Evolutionary conservation across 2,797 vertebrate species (phyloP).

Genomic region (Graptemys geographica): DNA sequence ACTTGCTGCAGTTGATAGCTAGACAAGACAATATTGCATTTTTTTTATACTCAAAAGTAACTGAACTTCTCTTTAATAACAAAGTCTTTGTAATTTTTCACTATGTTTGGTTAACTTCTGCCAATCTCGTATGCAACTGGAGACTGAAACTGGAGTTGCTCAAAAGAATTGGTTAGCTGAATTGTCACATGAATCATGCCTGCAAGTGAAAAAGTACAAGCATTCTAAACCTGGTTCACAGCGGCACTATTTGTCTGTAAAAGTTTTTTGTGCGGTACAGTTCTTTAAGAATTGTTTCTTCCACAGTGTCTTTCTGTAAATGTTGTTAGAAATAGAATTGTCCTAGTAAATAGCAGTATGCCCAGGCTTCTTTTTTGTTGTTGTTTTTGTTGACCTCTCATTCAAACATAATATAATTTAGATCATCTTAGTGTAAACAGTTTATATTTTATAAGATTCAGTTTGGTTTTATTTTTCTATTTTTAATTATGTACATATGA

Average conservation of each 20-base stretch:
- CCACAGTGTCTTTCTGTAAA: constrained; percentile 63
- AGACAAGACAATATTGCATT: neutral
- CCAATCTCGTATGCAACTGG: constrained; percentile 46
- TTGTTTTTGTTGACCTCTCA: constrained; percentile 51
- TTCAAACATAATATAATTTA: constrained; percentile 57
- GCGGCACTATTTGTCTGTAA: constrained; percentile 60
- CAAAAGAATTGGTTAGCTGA: constrained; percentile 23
- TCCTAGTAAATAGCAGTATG: constrained; percentile 59
- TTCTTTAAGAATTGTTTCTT: constrained; percentile 51
- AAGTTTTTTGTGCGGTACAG: constrained; percentile 54
- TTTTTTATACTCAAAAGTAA: constrained; percentile 46
- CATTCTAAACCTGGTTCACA: constrained; percentile 55
- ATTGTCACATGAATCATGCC: constrained; percentile 59
- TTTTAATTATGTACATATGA: constrained; percentile 81
- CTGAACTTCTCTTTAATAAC: constrained; percentile 46
- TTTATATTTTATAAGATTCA: constrained; percentile 84
- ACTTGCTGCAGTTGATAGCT: neutral
- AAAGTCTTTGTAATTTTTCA: constrained; percentile 41
- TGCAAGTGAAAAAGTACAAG: constrained; percentile 4
- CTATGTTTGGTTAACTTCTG: constrained; percentile 25
- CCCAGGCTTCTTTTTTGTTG: constrained; percentile 45
- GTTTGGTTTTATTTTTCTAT: constrained; percentile 86
- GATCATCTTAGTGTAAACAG: constrained; percentile 74
- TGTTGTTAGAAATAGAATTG: constrained; percentile 61
- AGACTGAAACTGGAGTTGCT: constrained; percentile 70